Evolutionary conservation across 2,797 vertebrate genomes (phyloP).

Genomic region (Chaunax sp.): DNA sequence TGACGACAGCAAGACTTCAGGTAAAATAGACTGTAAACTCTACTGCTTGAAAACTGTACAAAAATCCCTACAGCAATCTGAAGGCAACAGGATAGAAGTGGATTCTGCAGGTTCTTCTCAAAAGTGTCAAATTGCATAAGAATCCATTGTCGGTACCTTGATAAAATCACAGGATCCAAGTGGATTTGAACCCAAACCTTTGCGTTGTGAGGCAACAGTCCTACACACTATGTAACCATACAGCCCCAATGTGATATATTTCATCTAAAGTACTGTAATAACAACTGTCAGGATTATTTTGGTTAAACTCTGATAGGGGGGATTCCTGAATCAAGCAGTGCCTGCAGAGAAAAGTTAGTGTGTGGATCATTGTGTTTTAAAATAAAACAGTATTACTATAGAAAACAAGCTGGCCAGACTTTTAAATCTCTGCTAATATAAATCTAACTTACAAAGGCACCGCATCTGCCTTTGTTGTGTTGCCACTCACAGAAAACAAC

Average conservation of each 20-base stretch:
- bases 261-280: no score
- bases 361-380: neutral
- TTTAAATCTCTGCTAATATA: neutral
- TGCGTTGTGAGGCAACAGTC: no score
- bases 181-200: no score
- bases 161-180: neutral
- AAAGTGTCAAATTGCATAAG: neutral
- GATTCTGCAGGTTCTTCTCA: neutral
- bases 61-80: neutral
- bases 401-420: neutral
- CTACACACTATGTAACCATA: no score
- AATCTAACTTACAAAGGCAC: neutral
- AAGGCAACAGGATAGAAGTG: neutral
- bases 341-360: neutral
- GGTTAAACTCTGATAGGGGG: neutral
- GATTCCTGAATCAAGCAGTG: neutral
- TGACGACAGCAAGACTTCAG: neutral
- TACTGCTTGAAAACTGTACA: no score
- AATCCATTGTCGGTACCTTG: neutral
- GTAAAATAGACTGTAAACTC: neutral
- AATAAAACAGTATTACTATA: neutral
- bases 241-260: no score
- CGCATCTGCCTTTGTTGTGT: neutral
- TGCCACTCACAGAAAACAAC: slow-evolving; percentile 9
- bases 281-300: neutral